These are phyloP conservation scores for Brachynemurus nebulosus DNA, from an alignment of 2,888 invertebrate species.

Conservation along the genomic window DNA sequence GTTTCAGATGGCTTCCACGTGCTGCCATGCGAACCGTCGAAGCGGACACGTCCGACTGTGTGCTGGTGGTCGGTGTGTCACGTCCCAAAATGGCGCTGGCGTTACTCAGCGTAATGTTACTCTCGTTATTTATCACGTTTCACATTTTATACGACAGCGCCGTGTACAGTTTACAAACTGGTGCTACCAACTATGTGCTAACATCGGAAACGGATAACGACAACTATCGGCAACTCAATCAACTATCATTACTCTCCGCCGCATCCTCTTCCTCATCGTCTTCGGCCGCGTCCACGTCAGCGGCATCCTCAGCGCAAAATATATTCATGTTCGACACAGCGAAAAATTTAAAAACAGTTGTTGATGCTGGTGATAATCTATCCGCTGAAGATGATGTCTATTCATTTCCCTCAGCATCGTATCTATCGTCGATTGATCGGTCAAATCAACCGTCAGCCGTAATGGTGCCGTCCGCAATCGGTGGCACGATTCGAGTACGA, in stretches of 20 bases:
- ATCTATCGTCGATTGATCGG: background rate
- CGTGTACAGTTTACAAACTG: conserved; percentile 59
- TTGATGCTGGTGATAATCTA: background rate
- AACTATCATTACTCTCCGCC: conserved; percentile 3
- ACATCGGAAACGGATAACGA: conserved; percentile 27
- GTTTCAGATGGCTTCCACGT: conserved; percentile 65
- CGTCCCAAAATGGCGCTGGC: conserved; percentile 72
- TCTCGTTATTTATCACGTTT: conserved; percentile 72
- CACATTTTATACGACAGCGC: conserved; percentile 77
- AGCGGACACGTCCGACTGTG: conserved; percentile 73
- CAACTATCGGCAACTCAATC: conserved; percentile 4
- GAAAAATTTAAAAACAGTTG: background rate
- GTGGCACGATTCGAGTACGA: conserved; percentile 32
- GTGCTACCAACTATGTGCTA: conserved; percentile 30
- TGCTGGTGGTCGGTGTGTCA: conserved; percentile 70
- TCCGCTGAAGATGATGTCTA: background rate
- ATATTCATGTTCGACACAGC: background rate
- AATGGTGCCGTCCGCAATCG: conserved; percentile 29
- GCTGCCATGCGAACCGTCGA: conserved; percentile 71
- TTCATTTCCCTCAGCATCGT: background rate
- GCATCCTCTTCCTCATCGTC: conserved; percentile 2
- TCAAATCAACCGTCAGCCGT: conserved; percentile 26
- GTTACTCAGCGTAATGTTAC: conserved; percentile 63
- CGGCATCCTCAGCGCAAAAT: background rate
- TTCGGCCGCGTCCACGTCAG: background rate